Base-by-base conservation (phyloP, 2,797 vertebrate species). In the Poeciliopsis gracilis region DNA sequence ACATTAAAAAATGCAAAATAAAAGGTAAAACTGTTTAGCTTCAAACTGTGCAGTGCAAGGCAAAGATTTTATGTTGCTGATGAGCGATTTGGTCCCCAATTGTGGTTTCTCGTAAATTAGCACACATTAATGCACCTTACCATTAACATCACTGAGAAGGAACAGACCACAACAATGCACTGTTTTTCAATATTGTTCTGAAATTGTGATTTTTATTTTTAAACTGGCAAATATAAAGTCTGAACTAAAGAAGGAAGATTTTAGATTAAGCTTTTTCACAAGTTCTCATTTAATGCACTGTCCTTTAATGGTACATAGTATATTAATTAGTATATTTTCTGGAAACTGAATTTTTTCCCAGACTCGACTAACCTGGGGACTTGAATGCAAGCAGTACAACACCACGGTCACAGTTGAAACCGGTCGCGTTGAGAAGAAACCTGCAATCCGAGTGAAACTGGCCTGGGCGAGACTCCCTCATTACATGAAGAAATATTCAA, bases 291-390 rank as follows among this genome's bases (percentile, higher is more conserved):
- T 15, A 15, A 30, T 33, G n/a, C 57, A 61, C 13, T 7, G 16
- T 61, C 28, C 57, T n/a, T n/a, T n/a, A n/a, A n/a, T n/a, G n/a
- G n/a, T n/a, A n/a, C n/a, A n/a, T n/a, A n/a, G n/a, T n/a, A n/a
- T n/a, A n/a, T n/a, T n/a, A 59, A 36, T 63, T 63, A 63, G 30
- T 33, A 20, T 16, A 20, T 38, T 66, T 63, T 23, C 20, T 23
- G 18, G 36, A 36, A 36, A 36, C 10, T 11, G 5, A 33, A 3
- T 38, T 38, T 38, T 20, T 38, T 23, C 8, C 45, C 38, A 98
- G 97, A 92, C 93, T 75, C 96, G 92, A 82, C 0, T 97, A 84
- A 92, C 93, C 61, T 97, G 97, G 96, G 97, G 97, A 7, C 16
- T 36, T 81, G 92, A 96, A 47, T 97, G 97, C 90, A 94, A 94